These are phyloP conservation scores for Sinelater perroti DNA, from an alignment of 2,888 invertebrate genomes.

Conservation along the genomic window DNA sequence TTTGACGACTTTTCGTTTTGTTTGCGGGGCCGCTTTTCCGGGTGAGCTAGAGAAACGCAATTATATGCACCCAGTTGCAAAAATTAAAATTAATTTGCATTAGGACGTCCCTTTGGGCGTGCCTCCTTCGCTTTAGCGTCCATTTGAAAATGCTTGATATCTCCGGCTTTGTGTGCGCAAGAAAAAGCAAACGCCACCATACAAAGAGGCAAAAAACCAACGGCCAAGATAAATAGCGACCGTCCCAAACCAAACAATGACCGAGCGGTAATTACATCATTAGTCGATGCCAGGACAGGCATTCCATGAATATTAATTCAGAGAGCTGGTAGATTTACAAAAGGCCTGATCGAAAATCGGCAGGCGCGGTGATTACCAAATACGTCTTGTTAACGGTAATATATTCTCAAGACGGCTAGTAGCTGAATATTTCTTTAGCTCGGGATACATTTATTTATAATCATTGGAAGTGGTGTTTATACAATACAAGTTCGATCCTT, in stretches of 20 bases:
- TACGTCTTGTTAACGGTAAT: conserved; percentile 32
- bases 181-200: conserved; percentile 11
- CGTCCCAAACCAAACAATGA: conserved; percentile 51
- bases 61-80: too few relatives aligned
- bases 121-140: too few relatives aligned
- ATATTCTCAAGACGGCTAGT: conserved; percentile 21
- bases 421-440: conserved; percentile 28
- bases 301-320: conserved; percentile 52
- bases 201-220: conserved; percentile 14
- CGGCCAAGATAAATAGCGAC: conserved; percentile 48
- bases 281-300: conserved; percentile 50
- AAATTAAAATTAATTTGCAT: too few relatives aligned
- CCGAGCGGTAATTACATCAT: conserved; percentile 52
- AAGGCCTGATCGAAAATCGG: conserved; percentile 32
- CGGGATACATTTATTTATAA: conserved; percentile 21
- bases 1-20: too few relatives aligned
- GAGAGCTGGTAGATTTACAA: conserved; percentile 34
- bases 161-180: background rate
- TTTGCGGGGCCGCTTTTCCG: too few relatives aligned
- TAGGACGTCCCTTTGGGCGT: too few relatives aligned
- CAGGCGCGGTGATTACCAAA: conserved; percentile 25
- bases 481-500: conserved; percentile 21
- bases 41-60: too few relatives aligned
- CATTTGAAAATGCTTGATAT: background rate
- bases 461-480: conserved; percentile 24